Percentiles rank a stretch among this genome's conserved stretches.
Evolutionary conservation across 1,140 invertebrate genomes (phyloP).

Genomic region (Drosophila kurseongensis): DNA sequence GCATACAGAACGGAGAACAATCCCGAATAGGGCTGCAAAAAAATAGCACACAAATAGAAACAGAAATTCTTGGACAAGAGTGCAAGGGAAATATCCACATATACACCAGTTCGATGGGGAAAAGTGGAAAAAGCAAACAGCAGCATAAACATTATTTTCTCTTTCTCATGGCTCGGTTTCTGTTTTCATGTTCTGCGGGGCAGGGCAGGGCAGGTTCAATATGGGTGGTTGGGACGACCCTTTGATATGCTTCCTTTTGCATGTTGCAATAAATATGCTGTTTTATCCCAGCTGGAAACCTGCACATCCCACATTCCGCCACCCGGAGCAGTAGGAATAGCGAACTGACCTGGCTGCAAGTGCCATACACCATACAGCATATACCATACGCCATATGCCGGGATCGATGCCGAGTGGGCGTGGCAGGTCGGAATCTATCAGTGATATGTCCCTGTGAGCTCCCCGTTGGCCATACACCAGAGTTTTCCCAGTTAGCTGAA

Average conservation of each 20-base stretch:
- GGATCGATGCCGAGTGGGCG: conserved; percentile 6
- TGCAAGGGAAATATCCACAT: conserved; percentile 25
- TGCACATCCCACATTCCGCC: neutral
- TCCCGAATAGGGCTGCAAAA: conserved; percentile 43
- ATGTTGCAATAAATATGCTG: conserved; percentile 82
- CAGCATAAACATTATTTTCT: conserved; percentile 81
- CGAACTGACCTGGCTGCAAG: conserved; percentile 32
- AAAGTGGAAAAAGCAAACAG: conserved; percentile 79
- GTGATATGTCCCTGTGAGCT: conserved; percentile 28
- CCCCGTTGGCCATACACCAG: conserved; percentile 6
- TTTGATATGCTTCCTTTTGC: conserved; percentile 80
- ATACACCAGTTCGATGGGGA: conserved; percentile 52
- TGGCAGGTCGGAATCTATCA: conserved; percentile 14
- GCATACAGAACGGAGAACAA: conserved; percentile 4
- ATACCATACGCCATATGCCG: conserved; percentile 11
- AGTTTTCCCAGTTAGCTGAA: conserved; percentile 4
- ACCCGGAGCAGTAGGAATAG: conserved; percentile 27
- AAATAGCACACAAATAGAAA: conserved; percentile 55
- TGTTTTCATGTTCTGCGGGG: conserved; percentile 38
- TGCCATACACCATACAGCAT: conserved; percentile 2
- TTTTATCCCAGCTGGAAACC: conserved; percentile 64
- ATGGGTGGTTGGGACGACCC: conserved; percentile 16
- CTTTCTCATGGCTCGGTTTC: conserved; percentile 58
- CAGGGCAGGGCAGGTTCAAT: conserved; percentile 3
- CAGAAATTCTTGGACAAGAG: conserved; percentile 36